phyloP scores from a whole-genome alignment of 1,140 invertebrate genomes.

The Acromyrmex charruanus region DNA sequence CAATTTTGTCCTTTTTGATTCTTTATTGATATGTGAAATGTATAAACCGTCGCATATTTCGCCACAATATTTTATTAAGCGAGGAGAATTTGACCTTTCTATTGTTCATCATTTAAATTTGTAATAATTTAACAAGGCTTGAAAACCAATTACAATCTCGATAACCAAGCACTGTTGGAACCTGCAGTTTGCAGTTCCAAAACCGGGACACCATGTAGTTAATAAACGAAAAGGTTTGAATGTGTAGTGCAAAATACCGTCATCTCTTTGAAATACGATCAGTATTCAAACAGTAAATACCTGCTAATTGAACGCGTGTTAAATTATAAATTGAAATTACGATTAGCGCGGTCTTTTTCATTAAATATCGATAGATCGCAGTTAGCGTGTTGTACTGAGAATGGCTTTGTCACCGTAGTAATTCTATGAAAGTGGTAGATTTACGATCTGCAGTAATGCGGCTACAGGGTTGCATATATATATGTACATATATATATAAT shows the following conservation, averaged over 20 bases:
- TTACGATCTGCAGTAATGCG: constrained; percentile 21
- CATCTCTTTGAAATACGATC: not conserved
- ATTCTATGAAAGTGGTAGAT: constrained; percentile 22
- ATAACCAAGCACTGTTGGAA: not conserved
- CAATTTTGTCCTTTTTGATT: not conserved
- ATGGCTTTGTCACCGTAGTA: not conserved
- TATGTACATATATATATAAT: not conserved
- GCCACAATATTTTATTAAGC: not conserved
- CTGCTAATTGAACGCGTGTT: constrained; percentile 25
- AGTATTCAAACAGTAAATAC: not conserved
- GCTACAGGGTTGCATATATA: not conserved
- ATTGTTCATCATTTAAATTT: constrained; percentile 1
- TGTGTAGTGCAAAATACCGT: not conserved
- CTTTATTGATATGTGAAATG: not conserved
- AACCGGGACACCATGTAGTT: not conserved
- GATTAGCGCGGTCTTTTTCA: constrained; percentile 44
- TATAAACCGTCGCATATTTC: not conserved
- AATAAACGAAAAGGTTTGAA: constrained; percentile 3
- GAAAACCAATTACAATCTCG: constrained; percentile 2
- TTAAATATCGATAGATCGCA: not conserved
- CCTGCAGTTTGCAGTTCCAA: not conserved
- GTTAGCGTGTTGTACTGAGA: not conserved
- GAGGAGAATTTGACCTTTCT: not conserved
- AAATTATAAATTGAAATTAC: constrained; percentile 21
- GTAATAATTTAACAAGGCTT: not conserved